Base-by-base conservation (phyloP, 2,113 vertebrate genomes). In the Machaerirhynchus nigripectus region DNA sequence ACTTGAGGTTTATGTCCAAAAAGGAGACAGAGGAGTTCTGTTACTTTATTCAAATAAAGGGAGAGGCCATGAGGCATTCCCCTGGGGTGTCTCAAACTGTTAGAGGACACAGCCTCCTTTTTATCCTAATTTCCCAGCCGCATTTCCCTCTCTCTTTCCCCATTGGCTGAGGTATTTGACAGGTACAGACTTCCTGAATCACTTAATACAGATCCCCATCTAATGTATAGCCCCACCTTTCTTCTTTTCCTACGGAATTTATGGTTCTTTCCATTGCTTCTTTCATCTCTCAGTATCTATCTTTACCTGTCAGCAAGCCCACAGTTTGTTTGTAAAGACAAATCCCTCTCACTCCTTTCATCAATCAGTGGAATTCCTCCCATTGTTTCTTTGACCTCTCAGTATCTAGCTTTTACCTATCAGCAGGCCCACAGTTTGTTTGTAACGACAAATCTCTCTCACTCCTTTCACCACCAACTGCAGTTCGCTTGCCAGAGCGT, bases 71-170 rank as follows among this genome's bases (percentile, higher is more conserved):
- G n/a, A 22, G 56, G 15, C 56, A 35, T 59, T 59, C 23, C 23
- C n/a, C 22, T 35, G 23, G 57, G 15, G n/a, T 59, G 22, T 35
- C 56, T 59, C n/a, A 35, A 59, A 26, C 26, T 59, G 7, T 17
- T 59, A 26, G n/a, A 59, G 23, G n/a, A 16, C 3, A 1, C 15
- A 17, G n/a, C 56, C 23, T 37, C 10, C 57, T 37, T 26, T 59
- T 59, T 17, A 26, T 37, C n/a, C 23, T 17, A 17, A 59, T 26
- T 59, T 37, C 23, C n/a, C 0, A 9, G 23, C n/a, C 0, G 2
- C 57, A 26, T 59, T 37, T 37, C 57, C n/a, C 15, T 59, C 57
- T 35, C 57, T 59, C 56, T 23, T 7, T 24, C 22, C 56, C 56
- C n/a, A 35, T 16, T 35, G 56, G n/a, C 15, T 35, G 22, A 59